Percentiles rank a stretch among this genome's conserved stretches.
These are phyloP conservation scores for Battus philenor DNA, from an alignment of 1,140 invertebrate genomes.

Conservation along the genomic window DNA sequence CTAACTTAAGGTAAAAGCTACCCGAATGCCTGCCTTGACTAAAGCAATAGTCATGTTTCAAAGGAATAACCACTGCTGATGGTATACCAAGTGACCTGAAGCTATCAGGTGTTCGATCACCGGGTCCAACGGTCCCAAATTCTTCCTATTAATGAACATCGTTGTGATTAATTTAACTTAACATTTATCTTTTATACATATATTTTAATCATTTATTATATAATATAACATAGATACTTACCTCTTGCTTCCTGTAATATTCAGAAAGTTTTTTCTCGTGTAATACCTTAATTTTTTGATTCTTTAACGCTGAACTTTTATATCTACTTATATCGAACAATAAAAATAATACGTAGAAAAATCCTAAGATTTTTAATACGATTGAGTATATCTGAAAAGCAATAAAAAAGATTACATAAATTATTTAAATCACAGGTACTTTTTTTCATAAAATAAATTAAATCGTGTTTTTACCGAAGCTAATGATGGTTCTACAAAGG, in stretches of 20 bases:
- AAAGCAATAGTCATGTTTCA: slow-evolving; percentile 78
- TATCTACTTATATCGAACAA: slow-evolving; percentile 79
- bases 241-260: slow-evolving; percentile 61
- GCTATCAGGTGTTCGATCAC: slow-evolving; percentile 45
- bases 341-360: slow-evolving; percentile 78
- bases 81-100: slow-evolving; percentile 31
- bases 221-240: slow-evolving; percentile 13
- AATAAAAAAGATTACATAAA: slow-evolving; percentile 6
- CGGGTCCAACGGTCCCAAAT: slow-evolving; percentile 45
- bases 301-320: slow-evolving; percentile 69
- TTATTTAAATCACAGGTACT: background rate
- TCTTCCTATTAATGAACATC: slow-evolving; percentile 39
- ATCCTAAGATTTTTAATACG: slow-evolving; percentile 75
- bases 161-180: slow-evolving; percentile 1
- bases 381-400: slow-evolving; percentile 78
- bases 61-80: slow-evolving; percentile 39
- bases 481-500: slow-evolving; percentile 71
- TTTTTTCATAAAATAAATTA: slow-evolving; percentile 3
- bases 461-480: slow-evolving; percentile 72
- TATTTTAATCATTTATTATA: background rate
- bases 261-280: slow-evolving; percentile 56
- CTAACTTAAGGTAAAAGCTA: slow-evolving; percentile 85
- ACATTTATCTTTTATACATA: background rate
- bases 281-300: slow-evolving; percentile 62
- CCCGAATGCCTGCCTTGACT: slow-evolving; percentile 80